phyloP scores from a whole-genome alignment of 2,113 vertebrate genomes.

The Oxyura jamaicensis region DNA sequence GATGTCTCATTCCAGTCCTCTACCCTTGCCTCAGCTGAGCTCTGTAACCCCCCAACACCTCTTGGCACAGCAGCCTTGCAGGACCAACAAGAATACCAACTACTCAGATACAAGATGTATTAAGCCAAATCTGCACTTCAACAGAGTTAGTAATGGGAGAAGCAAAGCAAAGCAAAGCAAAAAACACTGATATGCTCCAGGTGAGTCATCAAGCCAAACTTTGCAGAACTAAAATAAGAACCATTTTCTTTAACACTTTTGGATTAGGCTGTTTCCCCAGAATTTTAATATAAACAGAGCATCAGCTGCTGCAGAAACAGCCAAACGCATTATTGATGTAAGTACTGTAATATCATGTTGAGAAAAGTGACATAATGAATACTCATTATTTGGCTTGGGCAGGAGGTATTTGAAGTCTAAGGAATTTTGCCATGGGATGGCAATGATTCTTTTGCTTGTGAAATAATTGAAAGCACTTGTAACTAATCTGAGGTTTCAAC shows the following conservation, averaged over 20 bases:
- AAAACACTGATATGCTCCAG: not conserved
- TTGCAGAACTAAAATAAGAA: conserved; percentile 3
- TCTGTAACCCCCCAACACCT: not conserved
- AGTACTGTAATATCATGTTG: not conserved
- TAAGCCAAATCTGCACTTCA: not conserved
- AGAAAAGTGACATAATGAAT: not conserved
- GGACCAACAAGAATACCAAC: not conserved
- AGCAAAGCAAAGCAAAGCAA: not conserved
- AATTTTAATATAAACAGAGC: not conserved
- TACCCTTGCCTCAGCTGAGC: not conserved
- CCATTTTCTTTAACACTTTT: not conserved
- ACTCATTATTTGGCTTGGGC: not conserved
- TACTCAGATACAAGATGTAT: not conserved
- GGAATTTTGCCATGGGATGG: not conserved
- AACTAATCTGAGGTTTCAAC: not conserved
- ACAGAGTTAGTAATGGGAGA: not conserved
- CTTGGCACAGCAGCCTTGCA: not conserved
- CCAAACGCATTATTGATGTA: not conserved
- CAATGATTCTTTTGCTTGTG: not conserved
- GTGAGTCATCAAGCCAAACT: not conserved
- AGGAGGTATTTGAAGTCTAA: not conserved
- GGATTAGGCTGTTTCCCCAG: not conserved
- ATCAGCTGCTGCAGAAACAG: not conserved
- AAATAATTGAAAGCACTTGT: conserved; percentile 28
- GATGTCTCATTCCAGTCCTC: accelerated